These are phyloP conservation scores for Carcina quercana DNA, from an alignment of 2,888 invertebrate genomes.

Conservation along the genomic window DNA sequence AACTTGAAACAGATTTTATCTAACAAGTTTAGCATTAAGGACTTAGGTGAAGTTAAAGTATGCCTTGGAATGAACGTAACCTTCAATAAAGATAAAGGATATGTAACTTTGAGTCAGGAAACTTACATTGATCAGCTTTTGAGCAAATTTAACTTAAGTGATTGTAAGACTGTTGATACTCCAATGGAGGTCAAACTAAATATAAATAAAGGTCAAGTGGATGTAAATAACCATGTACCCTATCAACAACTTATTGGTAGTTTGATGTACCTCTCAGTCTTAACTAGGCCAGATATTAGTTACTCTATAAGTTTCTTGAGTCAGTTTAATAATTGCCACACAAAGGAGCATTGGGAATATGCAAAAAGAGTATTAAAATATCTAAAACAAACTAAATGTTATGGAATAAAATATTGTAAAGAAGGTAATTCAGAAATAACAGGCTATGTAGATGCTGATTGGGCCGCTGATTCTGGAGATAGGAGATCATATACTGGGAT, in stretches of 20 bases:
- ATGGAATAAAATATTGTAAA: slow-evolving; percentile 2
- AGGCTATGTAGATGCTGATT: slow-evolving; percentile 6
- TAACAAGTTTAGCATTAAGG: background rate
- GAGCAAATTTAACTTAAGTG: background rate
- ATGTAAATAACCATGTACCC: background rate
- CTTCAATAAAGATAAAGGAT: background rate
- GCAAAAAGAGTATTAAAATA: slow-evolving; percentile 6
- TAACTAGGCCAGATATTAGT: slow-evolving; percentile 6
- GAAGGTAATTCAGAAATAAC: background rate
- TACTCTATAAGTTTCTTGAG: slow-evolving; percentile 6
- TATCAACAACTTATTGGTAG: slow-evolving; percentile 6
- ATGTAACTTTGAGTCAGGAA: background rate
- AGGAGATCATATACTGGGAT: slow-evolving; percentile 1
- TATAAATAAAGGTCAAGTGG: background rate
- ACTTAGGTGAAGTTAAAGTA: background rate
- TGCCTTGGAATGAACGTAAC: background rate
- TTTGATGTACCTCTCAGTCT: slow-evolving; percentile 8
- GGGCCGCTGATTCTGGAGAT: background rate
- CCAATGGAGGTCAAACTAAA: slow-evolving; percentile 1
- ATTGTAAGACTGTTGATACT: slow-evolving; percentile 1
- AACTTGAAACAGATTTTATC: slow-evolving; percentile 1
- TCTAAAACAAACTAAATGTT: slow-evolving; percentile 5
- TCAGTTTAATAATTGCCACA: slow-evolving; percentile 7
- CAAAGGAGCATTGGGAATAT: slow-evolving; percentile 5
- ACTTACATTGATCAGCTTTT: background rate